phyloP scores from a whole-genome alignment of 2,797 vertebrate genomes.

The Columba guinea region DNA sequence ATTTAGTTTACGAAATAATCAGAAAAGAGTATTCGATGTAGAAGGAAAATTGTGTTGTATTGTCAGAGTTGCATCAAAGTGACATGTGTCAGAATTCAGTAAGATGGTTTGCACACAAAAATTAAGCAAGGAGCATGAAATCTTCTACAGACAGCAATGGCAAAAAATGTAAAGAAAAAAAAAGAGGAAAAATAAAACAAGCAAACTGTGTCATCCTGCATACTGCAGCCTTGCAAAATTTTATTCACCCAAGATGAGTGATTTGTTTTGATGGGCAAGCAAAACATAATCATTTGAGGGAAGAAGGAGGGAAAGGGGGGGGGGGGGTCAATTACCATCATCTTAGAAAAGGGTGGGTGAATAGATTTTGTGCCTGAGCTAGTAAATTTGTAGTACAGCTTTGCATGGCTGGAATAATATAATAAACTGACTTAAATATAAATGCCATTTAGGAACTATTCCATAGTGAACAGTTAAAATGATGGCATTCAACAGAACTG shows the following conservation, averaged over 20 bases:
- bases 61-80: neutral
- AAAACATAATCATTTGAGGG: slow-evolving; percentile 24
- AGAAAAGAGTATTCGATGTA: neutral
- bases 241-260: slow-evolving; percentile 10
- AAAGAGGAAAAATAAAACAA: no score
- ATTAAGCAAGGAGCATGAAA: neutral
- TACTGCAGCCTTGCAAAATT: slow-evolving; percentile 3
- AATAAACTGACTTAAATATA: slow-evolving; percentile 32
- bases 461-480: slow-evolving; percentile 40
- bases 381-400: slow-evolving; percentile 20
- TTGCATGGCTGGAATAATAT: slow-evolving; percentile 42
- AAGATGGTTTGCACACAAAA: neutral
- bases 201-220: neutral
- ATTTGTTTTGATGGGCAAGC: slow-evolving; percentile 44
- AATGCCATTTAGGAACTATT: slow-evolving; percentile 30
- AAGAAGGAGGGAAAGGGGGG: neutral
- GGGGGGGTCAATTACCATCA: neutral
- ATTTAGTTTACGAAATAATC: neutral
- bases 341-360: neutral
- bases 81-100: neutral
- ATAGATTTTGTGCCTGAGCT: slow-evolving; percentile 38
- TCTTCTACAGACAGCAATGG: neutral
- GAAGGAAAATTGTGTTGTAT: neutral
- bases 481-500: slow-evolving; percentile 31
- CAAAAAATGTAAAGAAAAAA: neutral